Percentiles rank a stretch among this genome's conserved stretches.
These are phyloP conservation scores for Drosophila kikkawai DNA, from an alignment of 1,140 invertebrate genomes.

Conservation along the genomic window DNA sequence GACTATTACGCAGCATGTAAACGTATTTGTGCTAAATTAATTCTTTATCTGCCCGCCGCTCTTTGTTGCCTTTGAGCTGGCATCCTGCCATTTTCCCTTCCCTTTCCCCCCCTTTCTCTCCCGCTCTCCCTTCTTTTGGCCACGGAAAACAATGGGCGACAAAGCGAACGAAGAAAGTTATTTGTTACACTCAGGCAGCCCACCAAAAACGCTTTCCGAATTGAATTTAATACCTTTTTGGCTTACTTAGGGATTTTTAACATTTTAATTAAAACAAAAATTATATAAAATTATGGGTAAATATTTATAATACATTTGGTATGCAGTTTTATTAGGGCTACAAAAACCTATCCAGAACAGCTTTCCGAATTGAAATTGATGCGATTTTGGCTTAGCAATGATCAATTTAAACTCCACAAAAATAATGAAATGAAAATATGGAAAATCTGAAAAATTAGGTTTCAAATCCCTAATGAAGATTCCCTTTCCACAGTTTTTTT, in stretches of 20 bases:
- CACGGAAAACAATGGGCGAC: constrained; percentile 57
- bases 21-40: constrained; percentile 76
- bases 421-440: not conserved
- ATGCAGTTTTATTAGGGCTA: no score
- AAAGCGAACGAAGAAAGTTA: constrained; percentile 51
- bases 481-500: not conserved
- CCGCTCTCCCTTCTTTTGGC: not conserved
- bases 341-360: not conserved
- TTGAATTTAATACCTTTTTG: no score
- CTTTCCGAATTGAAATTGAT: not conserved
- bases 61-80: constrained; percentile 37
- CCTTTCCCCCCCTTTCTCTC: not conserved
- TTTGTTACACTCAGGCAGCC: constrained; percentile 21
- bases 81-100: constrained; percentile 19
- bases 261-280: no score
- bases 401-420: not conserved
- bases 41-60: constrained; percentile 46
- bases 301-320: no score
- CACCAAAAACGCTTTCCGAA: no score
- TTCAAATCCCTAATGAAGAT: not conserved
- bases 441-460: not conserved
- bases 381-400: no score
- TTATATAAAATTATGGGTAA: no score
- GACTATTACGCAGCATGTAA: constrained; percentile 72
- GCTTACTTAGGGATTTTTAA: no score